A percentile compares a stretch with the other conserved stretches of the same genome.
Evolutionary conservation across 2,113 vertebrate species (phyloP).

Genomic region (Lophius piscatorius): DNA sequence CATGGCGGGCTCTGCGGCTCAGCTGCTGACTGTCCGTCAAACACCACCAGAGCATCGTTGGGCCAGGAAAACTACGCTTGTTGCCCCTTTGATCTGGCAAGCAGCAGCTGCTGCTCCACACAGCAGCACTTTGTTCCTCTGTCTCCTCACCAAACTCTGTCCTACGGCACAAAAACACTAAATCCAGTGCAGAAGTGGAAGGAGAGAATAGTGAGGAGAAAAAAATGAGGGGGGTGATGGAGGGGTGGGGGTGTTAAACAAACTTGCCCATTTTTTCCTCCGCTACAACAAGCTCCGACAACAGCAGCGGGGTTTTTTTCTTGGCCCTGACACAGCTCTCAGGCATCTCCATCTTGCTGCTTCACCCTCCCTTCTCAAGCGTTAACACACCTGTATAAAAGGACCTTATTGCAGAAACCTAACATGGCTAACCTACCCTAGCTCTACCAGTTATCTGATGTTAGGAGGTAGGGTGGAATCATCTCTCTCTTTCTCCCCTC

Average conservation of each 20-base stretch:
- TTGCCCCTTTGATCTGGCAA: conserved; percentile 96
- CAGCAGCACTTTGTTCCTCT: conserved; percentile 98
- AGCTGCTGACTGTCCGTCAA: conserved; percentile 99
- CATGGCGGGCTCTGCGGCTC: conserved; percentile 83
- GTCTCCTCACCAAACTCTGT: conserved; percentile 93
- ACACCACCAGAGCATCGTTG: conserved; percentile 95
- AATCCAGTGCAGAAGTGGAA: conserved; percentile 77
- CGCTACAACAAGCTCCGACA: conserved; percentile 98
- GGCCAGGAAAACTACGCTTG: conserved; percentile 94
- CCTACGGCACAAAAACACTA: conserved; percentile 96
- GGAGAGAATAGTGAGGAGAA: conserved; percentile 71
- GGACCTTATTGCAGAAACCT: conserved; percentile 91
- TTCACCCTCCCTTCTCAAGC: conserved; percentile 85
- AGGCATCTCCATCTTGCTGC: conserved; percentile 96
- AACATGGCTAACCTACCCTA: conserved; percentile 86
- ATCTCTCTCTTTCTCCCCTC: conserved; percentile 66
- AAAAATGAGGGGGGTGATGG: conserved; percentile 64
- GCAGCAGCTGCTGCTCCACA: conserved; percentile 97
- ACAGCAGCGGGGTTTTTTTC: conserved; percentile 95
- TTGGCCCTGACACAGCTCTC: conserved; percentile 94
- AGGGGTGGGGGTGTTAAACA: conserved; percentile 6
- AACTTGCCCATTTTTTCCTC: conserved; percentile 77
- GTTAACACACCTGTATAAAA: conserved; percentile 99
- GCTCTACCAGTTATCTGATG: conserved; percentile 81
- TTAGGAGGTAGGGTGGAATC: conserved; percentile 77